Conservation (phyloP, 2,113 vertebrate species). For the Syngnathus scovelli region DNA sequence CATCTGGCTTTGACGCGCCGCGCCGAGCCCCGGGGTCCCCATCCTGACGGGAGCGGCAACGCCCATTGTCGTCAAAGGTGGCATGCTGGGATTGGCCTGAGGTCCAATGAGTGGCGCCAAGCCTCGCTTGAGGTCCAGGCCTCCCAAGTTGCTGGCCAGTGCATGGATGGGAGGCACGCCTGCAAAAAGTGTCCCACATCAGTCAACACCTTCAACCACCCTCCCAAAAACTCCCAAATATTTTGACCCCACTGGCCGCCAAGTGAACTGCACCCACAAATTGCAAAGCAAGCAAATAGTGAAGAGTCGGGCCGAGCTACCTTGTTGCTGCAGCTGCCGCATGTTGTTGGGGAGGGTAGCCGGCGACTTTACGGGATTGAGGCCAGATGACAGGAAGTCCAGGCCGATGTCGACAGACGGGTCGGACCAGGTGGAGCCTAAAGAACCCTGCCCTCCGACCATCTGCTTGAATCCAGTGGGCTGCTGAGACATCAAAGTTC, state of each 20-base stretch:
- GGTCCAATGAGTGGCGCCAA: slow-evolving; percentile 72
- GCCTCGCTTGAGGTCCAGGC: slow-evolving; percentile 83
- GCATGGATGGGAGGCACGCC: slow-evolving; percentile 83
- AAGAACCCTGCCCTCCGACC: slow-evolving; percentile 74
- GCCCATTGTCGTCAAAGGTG: slow-evolving; percentile 75
- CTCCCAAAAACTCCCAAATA: too few relatives aligned
- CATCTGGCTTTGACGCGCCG: slow-evolving; percentile 92
- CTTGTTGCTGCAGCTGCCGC: slow-evolving; percentile 93
- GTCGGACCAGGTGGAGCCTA: slow-evolving; percentile 95
- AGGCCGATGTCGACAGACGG: slow-evolving; percentile 98
- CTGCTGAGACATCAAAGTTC: slow-evolving; percentile 76
- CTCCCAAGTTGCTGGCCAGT: slow-evolving; percentile 84
- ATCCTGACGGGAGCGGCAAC: slow-evolving; percentile 73
- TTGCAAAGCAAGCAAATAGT: background rate
- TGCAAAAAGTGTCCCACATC: slow-evolving; percentile 51
- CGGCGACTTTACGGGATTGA: slow-evolving; percentile 88
- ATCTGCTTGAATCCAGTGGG: slow-evolving; percentile 54
- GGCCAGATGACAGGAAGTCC: slow-evolving; percentile 91
- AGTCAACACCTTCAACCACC: background rate
- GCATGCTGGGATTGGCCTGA: slow-evolving; percentile 73
- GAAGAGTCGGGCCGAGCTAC: slow-evolving; percentile 58
- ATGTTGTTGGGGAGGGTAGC: slow-evolving; percentile 93
- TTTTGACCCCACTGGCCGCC: too few relatives aligned
- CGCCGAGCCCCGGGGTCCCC: slow-evolving; percentile 74
- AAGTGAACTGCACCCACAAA: too few relatives aligned